Evolutionary conservation across 2,888 invertebrate species (phyloP), one percentile per base, ranked within the genome.

Genomic region (Tuberolachnus salignus): DNA sequence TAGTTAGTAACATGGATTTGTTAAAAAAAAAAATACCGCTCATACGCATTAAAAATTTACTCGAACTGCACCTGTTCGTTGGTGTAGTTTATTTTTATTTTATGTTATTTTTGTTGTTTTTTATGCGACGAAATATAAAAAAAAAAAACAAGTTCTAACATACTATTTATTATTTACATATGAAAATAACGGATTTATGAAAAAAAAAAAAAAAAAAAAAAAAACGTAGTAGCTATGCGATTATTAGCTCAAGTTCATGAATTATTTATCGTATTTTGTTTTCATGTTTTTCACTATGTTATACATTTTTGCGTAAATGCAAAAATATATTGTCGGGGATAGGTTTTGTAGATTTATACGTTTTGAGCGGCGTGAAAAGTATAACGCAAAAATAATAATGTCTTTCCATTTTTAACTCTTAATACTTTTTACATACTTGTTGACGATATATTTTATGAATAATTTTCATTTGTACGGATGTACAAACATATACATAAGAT

Each of bases 341-440:
- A 71, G n/a, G 23, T 26, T 46, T 70, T 23, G 21, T 71, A 71
- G 13, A 59, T 71, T 46, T 59, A 71, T 59, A 71, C 57, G 46
- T n/a, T 59, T 59, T 14, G 46, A 46, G 23, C 19, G 23, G 55
- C 10, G 23, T 46, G 23, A 9, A 46, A n/a, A 46, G 11, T 34
- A 59, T 23, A 34, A 46, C 26, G 23, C 57, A 59, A 26, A 71
- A 71, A 59, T 57, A 71, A 59, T 57, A 57, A 57, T 42, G 26
- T 23, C 26, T 26, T 57, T 71, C 23, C 13, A 44, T 71, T 59
- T 71, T 71, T 57, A 64, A 44, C 57, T 59, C 57, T 71, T 57
- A 64, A 71, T 11, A 57, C 46, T 46, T 46, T 64, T 71, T 46
- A 59, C 71, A n/a, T 44, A 70, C 16, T 71, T 71, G 64, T 59